Percentiles rank a stretch among this genome's conserved stretches.
These are phyloP conservation scores for Sitobion miscanthi DNA, from an alignment of 1,140 invertebrate species.

Conservation along the genomic window DNA sequence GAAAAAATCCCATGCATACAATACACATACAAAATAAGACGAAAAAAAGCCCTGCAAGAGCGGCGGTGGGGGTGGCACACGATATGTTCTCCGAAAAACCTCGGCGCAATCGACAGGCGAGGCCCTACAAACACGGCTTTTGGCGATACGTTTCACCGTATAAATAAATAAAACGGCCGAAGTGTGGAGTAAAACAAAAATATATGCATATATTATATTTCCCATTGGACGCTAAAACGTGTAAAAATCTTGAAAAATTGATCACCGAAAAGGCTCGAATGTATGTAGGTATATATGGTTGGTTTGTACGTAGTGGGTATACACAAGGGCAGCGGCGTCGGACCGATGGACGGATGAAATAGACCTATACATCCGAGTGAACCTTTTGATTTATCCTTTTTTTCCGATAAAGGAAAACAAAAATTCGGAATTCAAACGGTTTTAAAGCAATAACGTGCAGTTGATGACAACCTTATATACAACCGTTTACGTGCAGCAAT, in stretches of 20 bases:
- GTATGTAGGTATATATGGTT: background rate
- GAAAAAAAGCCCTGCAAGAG: background rate
- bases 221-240: background rate
- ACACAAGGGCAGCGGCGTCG: background rate
- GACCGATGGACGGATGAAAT: background rate
- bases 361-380: background rate
- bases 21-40: background rate
- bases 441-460: background rate
- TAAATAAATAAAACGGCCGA: slow-evolving; percentile 18
- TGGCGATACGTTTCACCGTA: background rate
- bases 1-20: background rate
- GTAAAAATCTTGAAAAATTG: slow-evolving; percentile 21
- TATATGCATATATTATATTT: slow-evolving; percentile 20
- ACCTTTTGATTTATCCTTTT: background rate
- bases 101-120: background rate
- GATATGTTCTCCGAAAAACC: background rate
- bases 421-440: too few relatives aligned
- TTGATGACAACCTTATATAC: background rate
- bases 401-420: background rate
- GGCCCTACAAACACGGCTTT: background rate
- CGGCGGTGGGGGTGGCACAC: too few relatives aligned
- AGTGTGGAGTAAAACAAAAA: background rate
- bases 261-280: background rate
- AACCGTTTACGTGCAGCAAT: background rate
- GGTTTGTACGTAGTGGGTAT: background rate